Evolutionary conservation across 2,888 invertebrate species (phyloP).

Genomic region (Ommatoiulus sabulosus): DNA sequence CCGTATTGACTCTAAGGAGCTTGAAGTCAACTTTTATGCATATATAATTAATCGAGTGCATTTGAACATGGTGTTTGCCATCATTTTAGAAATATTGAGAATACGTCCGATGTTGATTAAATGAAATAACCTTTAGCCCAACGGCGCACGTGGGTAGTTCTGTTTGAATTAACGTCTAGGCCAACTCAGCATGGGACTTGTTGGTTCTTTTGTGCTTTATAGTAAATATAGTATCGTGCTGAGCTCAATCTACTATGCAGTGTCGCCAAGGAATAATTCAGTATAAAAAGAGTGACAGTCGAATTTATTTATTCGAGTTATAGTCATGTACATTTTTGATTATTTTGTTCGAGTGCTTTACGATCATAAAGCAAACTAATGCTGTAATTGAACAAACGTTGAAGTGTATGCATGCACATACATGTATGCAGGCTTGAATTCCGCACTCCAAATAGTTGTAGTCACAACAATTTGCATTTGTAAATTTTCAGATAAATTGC

Average conservation of each 20-base stretch:
- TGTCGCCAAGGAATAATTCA: not conserved
- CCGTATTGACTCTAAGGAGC: conserved; percentile 2
- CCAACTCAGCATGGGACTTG: not conserved
- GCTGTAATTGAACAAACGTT: not conserved
- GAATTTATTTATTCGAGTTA: conserved; percentile 1
- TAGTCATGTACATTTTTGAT: not conserved
- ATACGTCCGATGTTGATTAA: conserved; percentile 16
- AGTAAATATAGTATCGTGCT: conserved; percentile 11
- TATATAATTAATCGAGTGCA: conserved; percentile 44
- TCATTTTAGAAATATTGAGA: conserved; percentile 38
- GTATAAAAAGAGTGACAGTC: not conserved
- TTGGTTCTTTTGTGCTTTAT: conserved; percentile 41
- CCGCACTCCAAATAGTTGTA: not conserved
- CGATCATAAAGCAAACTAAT: not conserved
- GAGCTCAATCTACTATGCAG: not conserved
- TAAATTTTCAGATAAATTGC: not conserved
- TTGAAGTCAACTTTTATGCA: conserved; percentile 17
- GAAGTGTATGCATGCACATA: not conserved
- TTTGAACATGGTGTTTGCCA: conserved; percentile 32
- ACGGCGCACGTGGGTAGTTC: not conserved
- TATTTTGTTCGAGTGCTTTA: not conserved
- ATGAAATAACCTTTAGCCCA: conserved; percentile 38
- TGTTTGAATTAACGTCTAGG: conserved; percentile 28
- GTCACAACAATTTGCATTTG: too few species aligned
- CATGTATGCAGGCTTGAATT: not conserved